phyloP scores from a whole-genome alignment of 1,140 invertebrate species.

The Drosophila sulfurigaster region DNA sequence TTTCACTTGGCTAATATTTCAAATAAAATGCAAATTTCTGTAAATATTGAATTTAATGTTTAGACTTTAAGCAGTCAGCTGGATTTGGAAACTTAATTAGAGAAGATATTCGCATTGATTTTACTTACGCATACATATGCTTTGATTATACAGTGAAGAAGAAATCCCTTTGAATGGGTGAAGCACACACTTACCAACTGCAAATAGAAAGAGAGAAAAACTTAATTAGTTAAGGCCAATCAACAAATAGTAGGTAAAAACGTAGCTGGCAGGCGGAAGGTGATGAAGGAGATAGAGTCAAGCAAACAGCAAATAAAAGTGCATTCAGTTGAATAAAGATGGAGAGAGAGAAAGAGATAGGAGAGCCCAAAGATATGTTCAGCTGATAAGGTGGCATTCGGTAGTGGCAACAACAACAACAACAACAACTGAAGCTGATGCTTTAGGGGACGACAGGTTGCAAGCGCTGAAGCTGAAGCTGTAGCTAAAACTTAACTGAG shows the following conservation, averaged over 20 bases:
- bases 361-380: conserved; percentile 42
- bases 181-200: conserved; percentile 73
- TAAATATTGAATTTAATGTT: neutral
- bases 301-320: conserved; percentile 50
- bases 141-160: conserved; percentile 11
- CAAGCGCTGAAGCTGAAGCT: neutral
- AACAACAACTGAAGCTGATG: conserved; percentile 31
- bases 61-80: neutral
- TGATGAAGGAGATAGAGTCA: neutral
- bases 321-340: conserved; percentile 39
- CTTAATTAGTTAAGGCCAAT: conserved; percentile 77
- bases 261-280: neutral
- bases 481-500: neutral
- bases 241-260: conserved; percentile 43
- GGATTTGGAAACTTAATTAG: neutral
- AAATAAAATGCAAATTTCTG: no score
- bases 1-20: no score
- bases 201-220: conserved; percentile 71
- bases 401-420: conserved; percentile 24
- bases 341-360: no score
- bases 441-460: conserved; percentile 17
- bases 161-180: conserved; percentile 2
- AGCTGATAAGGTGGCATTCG: conserved; percentile 40
- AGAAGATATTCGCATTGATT: conserved; percentile 11
- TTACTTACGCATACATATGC: conserved; percentile 21